These are phyloP conservation scores for Microtus montanus DNA, from an alignment of 2,113 vertebrate genomes.

Conservation along the genomic window DNA sequence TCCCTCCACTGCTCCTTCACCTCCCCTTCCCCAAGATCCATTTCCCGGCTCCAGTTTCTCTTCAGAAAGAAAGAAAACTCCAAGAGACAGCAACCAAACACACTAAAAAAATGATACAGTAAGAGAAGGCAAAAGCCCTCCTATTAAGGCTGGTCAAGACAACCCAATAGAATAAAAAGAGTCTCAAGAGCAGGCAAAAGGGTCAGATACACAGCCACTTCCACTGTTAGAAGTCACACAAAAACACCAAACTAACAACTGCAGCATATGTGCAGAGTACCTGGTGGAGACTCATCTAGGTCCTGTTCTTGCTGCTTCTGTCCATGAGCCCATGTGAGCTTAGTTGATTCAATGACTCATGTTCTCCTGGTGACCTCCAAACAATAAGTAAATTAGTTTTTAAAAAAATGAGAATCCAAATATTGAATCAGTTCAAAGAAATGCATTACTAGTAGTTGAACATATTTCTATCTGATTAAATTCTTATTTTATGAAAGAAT, in stretches of 20 bases:
- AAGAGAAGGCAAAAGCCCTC: background rate
- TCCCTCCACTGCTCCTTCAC: background rate
- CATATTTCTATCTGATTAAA: background rate
- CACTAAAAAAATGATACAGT: background rate
- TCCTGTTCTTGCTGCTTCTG: background rate
- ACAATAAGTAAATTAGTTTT: background rate
- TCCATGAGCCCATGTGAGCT: background rate
- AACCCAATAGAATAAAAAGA: background rate
- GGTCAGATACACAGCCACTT: background rate
- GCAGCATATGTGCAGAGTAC: background rate
- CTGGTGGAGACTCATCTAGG: background rate
- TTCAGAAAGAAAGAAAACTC: background rate
- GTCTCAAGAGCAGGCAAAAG: background rate
- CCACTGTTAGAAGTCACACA: background rate
- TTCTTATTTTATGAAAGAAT: background rate
- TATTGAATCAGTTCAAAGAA: background rate
- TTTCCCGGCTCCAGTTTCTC: background rate
- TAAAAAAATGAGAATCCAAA: conserved; percentile 11
- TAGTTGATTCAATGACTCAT: background rate
- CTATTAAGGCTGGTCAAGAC: background rate
- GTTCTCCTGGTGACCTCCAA: background rate
- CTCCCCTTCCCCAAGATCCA: background rate
- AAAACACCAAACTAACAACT: background rate
- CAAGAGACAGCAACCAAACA: background rate
- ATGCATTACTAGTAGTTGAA: background rate